Base-by-base conservation (phyloP, 2,888 invertebrate genomes). In the Drosophila niveifrons region DNA sequence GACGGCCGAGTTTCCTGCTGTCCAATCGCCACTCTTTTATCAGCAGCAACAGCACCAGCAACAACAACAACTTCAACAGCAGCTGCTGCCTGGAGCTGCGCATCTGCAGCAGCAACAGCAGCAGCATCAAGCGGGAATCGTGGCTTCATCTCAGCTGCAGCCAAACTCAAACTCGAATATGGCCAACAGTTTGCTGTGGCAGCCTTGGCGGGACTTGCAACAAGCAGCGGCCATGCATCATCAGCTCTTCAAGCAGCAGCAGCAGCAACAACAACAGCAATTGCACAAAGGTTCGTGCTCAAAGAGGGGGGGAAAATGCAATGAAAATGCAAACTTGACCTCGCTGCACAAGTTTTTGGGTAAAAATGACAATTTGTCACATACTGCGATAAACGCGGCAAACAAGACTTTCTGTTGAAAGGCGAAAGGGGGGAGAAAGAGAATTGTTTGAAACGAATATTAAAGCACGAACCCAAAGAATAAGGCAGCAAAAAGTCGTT, bases 201-300 rank as follows among this genome's bases (percentile, higher is more conserved):
- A 92, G 58, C 92, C 92, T 41, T 92, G 92, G 92, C 90, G 91
- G 44, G 92, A 92, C 81, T 85, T 92, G 44, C 90, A 90, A 67
- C 91, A 91, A 63, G 90, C 91, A 11, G 91, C 83, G 61, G 91
- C 91, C 46, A 89, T 90, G 72, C 91, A 90, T 70, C 91, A 90
- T 64, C 91, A 90, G 74, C 89, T 91, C 58, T 90, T 90, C 72
- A 83, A 88, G 63, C 91, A 91, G 47, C 91, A 91, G 17, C 91
- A 91, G 4, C 90, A 90, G 4, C 83, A 87, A 3, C 80, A 81
- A 9, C 66, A 62, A 10, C 65, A 57, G 39, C 67, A 66, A 18
- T 39, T 70, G 36, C 76, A 67, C 31, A 76, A 76, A 76, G 75
- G 75, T 76, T 76, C 66, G 75, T 76, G 44, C 59, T 66, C 39